These are phyloP conservation scores for Cydia pomonella DNA, from an alignment of 1,140 invertebrate genomes.

Conservation along the genomic window DNA sequence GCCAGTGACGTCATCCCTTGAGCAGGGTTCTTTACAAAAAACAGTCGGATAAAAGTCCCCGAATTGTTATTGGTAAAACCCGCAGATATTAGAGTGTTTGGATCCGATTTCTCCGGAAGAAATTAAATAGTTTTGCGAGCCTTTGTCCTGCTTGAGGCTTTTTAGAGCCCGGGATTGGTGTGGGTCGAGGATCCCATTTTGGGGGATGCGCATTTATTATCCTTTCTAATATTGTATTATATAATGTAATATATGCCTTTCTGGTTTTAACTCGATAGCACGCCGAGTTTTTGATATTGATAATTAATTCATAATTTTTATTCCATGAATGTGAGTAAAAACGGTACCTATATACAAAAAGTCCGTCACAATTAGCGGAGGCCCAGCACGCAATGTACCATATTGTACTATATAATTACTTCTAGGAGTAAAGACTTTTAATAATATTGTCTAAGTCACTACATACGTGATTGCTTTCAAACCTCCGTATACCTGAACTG, in stretches of 20 bases:
- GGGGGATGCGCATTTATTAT: conserved; percentile 3
- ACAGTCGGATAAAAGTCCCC: conserved; percentile 25
- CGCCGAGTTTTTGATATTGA: no score
- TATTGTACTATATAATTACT: no score
- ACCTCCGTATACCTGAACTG: background rate
- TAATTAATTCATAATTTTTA: no score
- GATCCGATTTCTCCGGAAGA: conserved; percentile 22
- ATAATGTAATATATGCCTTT: background rate
- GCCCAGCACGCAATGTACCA: no score
- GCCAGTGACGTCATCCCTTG: conserved; percentile 22
- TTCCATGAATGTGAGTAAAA: no score
- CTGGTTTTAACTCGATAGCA: background rate
- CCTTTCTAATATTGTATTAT: background rate
- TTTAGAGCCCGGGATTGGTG: conserved; percentile 7
- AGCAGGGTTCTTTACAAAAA: conserved; percentile 31
- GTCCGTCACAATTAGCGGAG: no score
- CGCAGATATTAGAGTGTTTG: conserved; percentile 31
- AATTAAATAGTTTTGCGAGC: conserved; percentile 30
- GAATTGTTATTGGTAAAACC: conserved; percentile 28
- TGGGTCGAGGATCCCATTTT: background rate
- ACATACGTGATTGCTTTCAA: background rate
- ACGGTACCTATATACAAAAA: no score
- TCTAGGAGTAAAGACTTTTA: background rate
- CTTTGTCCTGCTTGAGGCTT: conserved; percentile 18
- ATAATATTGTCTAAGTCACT: background rate